phyloP scores from a whole-genome alignment of 1,140 invertebrate genomes.

The Rhagoletis zephyria region DNA sequence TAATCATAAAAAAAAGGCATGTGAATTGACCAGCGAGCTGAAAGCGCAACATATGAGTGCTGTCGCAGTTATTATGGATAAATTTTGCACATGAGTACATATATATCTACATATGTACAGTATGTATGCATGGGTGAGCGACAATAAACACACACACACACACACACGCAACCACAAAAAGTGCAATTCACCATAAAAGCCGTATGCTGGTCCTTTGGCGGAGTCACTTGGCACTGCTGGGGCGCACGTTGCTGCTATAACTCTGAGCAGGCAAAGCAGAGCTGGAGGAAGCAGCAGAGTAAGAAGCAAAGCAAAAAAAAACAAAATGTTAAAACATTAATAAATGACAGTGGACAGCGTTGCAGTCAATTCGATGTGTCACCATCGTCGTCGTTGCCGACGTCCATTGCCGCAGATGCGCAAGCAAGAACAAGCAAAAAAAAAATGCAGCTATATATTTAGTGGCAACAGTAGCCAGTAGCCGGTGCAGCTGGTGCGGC shows the following conservation, averaged over 20 bases:
- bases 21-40: not conserved
- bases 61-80: conserved; percentile 26
- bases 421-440: not conserved
- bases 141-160: too few species aligned
- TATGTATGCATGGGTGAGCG: too few species aligned
- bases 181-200: not conserved
- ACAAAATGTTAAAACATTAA: not conserved
- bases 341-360: conserved; percentile 38
- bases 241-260: too few species aligned
- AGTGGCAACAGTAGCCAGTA: not conserved
- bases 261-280: not conserved
- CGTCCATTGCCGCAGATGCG: not conserved
- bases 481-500: not conserved
- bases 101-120: too few species aligned
- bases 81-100: not conserved
- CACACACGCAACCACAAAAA: too few species aligned
- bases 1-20: not conserved
- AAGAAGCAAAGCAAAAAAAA: not conserved
- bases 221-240: not conserved
- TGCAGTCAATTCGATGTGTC: conserved; percentile 28
- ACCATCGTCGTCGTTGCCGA: not conserved
- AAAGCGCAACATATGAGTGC: not conserved
- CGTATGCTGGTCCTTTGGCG: not conserved
- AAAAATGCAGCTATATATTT: not conserved
- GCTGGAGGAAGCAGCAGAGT: not conserved